Evolutionary conservation across 1,140 invertebrate species (phyloP).

Genomic region (Drosophila pachea): DNA sequence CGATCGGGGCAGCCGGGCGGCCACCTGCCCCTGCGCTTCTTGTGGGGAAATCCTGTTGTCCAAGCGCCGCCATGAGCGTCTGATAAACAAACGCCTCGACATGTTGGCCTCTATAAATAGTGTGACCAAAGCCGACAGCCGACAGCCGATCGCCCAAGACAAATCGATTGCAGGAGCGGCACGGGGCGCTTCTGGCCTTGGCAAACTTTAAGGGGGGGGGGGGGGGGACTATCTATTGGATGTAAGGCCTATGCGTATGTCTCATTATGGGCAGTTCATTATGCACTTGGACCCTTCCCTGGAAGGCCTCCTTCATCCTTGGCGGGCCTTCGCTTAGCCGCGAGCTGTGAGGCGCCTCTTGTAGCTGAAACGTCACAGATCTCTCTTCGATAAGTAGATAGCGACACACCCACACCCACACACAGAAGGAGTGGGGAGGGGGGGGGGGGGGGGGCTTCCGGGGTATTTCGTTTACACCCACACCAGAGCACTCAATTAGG

Average conservation of each 20-base stretch:
- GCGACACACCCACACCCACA: not conserved
- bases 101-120: conserved; percentile 59
- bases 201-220: too few relatives aligned
- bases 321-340: too few relatives aligned
- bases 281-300: too few relatives aligned
- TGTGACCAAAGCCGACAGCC: conserved; percentile 33
- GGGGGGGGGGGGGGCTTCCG: too few relatives aligned
- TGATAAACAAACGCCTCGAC: conserved; percentile 24
- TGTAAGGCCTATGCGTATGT: too few relatives aligned
- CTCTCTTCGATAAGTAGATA: not conserved
- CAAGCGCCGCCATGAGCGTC: conserved; percentile 46
- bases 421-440: not conserved
- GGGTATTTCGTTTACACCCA: not conserved
- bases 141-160: conserved; percentile 10
- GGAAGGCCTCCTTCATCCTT: too few relatives aligned
- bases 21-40: conserved; percentile 57
- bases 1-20: conserved; percentile 39
- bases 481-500: conserved; percentile 62
- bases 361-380: conserved; percentile 30
- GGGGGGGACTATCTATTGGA: too few relatives aligned
- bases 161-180: conserved; percentile 45
- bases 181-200: too few relatives aligned
- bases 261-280: too few relatives aligned
- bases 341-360: conserved; percentile 11
- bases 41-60: conserved; percentile 74